Conservation (phyloP, 2,888 invertebrate genomes). For the Troglohyphantes excavatus region DNA sequence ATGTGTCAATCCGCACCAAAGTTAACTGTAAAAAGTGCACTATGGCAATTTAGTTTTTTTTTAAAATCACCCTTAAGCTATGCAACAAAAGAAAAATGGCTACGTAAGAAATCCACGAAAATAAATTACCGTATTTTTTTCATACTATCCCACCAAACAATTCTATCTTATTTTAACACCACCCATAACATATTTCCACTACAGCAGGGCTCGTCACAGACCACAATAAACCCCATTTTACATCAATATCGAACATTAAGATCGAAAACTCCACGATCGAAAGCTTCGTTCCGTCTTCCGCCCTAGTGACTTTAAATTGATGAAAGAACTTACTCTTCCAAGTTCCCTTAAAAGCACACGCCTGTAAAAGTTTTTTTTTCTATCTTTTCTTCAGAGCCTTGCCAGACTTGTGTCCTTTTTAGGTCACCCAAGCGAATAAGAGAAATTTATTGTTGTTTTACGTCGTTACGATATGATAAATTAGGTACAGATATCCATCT, state of each 20-base stretch:
- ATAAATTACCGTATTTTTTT: too few species aligned
- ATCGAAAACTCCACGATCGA: background rate
- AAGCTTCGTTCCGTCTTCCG: slow-evolving; percentile 19
- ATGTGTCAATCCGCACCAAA: too few species aligned
- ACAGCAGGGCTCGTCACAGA: background rate
- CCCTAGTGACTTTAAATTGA: slow-evolving; percentile 18
- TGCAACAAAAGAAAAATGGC: too few species aligned
- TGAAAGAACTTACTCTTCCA: slow-evolving; percentile 2
- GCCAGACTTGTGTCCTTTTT: slow-evolving; percentile 4
- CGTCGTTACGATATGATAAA: slow-evolving; percentile 38
- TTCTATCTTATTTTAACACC: too few species aligned
- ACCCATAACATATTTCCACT: background rate
- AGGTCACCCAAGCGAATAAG: slow-evolving; percentile 15
- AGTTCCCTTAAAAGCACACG: background rate
- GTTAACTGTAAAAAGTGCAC: too few species aligned
- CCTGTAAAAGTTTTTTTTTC: background rate
- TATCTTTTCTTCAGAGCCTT: background rate
- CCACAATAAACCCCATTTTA: background rate
- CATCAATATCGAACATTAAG: background rate
- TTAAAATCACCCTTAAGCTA: too few species aligned
- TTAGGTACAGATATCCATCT: slow-evolving; percentile 17
- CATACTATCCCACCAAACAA: too few species aligned
- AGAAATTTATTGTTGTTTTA: slow-evolving; percentile 46
- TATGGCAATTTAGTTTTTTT: too few species aligned
- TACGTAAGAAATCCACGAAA: too few species aligned